phyloP scores from a whole-genome alignment of 2,797 vertebrate species.

The Paedocypris micromegethes region DNA sequence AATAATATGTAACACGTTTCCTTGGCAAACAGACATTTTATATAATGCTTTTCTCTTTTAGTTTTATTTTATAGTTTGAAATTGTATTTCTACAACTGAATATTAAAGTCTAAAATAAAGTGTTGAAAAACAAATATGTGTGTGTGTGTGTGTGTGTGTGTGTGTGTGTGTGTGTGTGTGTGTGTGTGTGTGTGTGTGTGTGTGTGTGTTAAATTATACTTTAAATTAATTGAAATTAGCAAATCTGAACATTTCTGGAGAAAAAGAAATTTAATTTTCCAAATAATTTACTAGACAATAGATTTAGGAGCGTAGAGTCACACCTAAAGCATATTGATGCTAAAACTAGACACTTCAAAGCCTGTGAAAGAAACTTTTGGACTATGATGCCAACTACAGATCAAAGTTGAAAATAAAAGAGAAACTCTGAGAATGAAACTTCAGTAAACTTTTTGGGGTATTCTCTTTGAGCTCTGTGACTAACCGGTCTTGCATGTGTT shows the following conservation, averaged over 20 bases:
- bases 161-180: background rate
- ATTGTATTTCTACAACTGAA: too few species aligned
- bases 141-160: background rate
- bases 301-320: too few species aligned
- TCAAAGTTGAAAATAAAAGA: background rate
- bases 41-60: too few species aligned
- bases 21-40: too few species aligned
- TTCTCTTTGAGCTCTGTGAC: background rate
- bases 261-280: too few species aligned
- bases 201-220: background rate
- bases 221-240: too few species aligned
- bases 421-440: background rate
- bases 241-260: too few species aligned
- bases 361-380: background rate
- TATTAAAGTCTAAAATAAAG: too few species aligned
- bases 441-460: background rate
- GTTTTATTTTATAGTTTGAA: too few species aligned
- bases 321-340: background rate
- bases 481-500: conserved; percentile 51
- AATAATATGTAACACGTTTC: too few species aligned
- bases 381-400: background rate
- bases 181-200: background rate
- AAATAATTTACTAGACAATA: too few species aligned
- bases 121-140: too few species aligned
- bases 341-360: conserved; percentile 1